phyloP scores from a whole-genome alignment of 35 echinoderm and acorn worm species.

The Strongylocentrotus purpuratus region DNA sequence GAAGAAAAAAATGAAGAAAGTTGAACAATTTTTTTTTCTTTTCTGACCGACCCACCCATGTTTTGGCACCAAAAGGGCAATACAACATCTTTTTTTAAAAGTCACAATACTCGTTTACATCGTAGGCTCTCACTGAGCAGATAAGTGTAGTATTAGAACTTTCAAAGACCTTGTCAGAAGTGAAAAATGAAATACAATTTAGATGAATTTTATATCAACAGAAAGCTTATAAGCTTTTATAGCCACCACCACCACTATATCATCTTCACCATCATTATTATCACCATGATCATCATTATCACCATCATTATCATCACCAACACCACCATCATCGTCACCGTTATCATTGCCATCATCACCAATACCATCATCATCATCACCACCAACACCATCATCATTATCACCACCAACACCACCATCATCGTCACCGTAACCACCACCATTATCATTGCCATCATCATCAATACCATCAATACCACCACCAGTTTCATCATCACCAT shows the following conservation, averaged over 20 bases:
- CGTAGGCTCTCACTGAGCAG: too few relatives aligned
- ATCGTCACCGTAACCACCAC: background rate
- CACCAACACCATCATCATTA: background rate
- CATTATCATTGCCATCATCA: background rate
- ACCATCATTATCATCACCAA: background rate
- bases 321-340: background rate
- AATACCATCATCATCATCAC: background rate
- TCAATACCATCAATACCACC: background rate
- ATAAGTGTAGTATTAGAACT: too few relatives aligned
- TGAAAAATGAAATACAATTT: too few relatives aligned
- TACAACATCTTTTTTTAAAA: too few relatives aligned
- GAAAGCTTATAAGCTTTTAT: too few relatives aligned
- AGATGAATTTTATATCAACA: too few relatives aligned
- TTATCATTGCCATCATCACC: background rate
- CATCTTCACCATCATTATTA: background rate
- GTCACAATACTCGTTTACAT: too few relatives aligned
- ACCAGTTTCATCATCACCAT: background rate
- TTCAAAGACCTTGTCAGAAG: too few relatives aligned
- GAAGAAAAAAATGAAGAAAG: too few relatives aligned
- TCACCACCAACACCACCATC: background rate
- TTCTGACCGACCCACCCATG: too few relatives aligned
- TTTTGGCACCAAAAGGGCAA: too few relatives aligned
- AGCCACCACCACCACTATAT: background rate
- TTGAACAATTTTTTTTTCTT: too few relatives aligned
- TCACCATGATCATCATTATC: background rate